phyloP scores from a whole-genome alignment of 1,140 invertebrate genomes.

The Hypothenemus hampei region DNA sequence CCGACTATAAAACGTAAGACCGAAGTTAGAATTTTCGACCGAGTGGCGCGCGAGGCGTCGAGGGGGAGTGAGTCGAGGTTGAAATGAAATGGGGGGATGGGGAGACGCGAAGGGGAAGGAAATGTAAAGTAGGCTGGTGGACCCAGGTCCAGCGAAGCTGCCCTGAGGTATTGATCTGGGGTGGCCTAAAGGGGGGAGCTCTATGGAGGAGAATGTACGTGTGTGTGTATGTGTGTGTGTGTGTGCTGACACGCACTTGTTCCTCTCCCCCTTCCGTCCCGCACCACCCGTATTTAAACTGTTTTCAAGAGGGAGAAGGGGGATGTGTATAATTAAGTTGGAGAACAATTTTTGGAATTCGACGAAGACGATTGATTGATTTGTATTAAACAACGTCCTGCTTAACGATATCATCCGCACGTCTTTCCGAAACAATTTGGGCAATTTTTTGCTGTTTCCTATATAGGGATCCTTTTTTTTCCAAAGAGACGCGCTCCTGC shows the following conservation, averaged over 20 bases:
- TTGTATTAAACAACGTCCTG: too few species aligned
- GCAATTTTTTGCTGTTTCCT: too few species aligned
- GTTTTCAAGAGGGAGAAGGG: slow-evolving; percentile 6
- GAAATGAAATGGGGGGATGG: slow-evolving; percentile 30
- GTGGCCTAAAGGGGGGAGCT: slow-evolving; percentile 37
- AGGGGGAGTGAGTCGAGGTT: slow-evolving; percentile 10
- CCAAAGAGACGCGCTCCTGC: too few species aligned
- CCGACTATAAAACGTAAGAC: slow-evolving; percentile 24
- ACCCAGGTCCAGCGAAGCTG: slow-evolving; percentile 44
- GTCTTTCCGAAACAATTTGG: too few species aligned
- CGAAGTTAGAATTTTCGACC: slow-evolving; percentile 24
- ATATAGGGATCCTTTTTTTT: too few species aligned
- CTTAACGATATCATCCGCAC: too few species aligned
- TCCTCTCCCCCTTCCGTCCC: slow-evolving; percentile 24
- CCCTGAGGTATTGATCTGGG: slow-evolving; percentile 46
- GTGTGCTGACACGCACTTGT: slow-evolving; percentile 44
- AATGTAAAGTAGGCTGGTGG: slow-evolving; percentile 47
- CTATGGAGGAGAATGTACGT: slow-evolving; percentile 36
- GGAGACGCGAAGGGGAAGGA: slow-evolving; percentile 34
- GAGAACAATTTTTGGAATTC: too few species aligned
- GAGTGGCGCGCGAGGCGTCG: slow-evolving; percentile 11
- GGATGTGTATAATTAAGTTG: too few species aligned
- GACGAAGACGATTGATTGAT: too few species aligned
- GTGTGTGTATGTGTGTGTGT: slow-evolving; percentile 33
- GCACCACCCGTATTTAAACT: slow-evolving; percentile 18